Evolutionary conservation across 2,888 invertebrate species (phyloP).

Genomic region (Agrilus mali): DNA sequence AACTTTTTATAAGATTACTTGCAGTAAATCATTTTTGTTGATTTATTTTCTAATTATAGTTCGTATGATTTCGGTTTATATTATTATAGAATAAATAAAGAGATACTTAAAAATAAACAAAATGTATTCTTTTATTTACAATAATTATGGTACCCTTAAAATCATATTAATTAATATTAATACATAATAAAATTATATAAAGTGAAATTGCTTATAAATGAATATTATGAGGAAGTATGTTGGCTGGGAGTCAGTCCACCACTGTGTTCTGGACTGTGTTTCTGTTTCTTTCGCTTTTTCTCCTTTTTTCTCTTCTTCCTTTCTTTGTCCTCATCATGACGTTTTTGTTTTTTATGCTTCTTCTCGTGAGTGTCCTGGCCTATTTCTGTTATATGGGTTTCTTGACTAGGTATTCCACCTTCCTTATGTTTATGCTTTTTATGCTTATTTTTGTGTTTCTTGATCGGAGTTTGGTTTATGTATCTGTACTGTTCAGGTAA

Average conservation of each 20-base stretch:
- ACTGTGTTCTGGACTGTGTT: slow-evolving; percentile 78
- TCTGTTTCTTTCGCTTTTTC: slow-evolving; percentile 89
- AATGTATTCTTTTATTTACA: no score
- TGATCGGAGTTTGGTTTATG: slow-evolving; percentile 81
- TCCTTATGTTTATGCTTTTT: slow-evolving; percentile 91
- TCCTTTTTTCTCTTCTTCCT: slow-evolving; percentile 90
- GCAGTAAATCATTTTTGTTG: no score
- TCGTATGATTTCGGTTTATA: no score
- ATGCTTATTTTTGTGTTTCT: slow-evolving; percentile 91
- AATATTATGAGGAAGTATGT: slow-evolving; percentile 23
- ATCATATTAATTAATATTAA: no score
- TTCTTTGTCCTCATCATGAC: slow-evolving; percentile 88
- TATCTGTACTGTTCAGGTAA: slow-evolving; percentile 91
- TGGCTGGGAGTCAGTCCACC: slow-evolving; percentile 53
- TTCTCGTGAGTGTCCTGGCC: slow-evolving; percentile 79
- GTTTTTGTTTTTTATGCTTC: slow-evolving; percentile 89
- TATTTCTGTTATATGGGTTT: slow-evolving; percentile 52
- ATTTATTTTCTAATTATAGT: no score
- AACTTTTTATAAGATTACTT: no score
- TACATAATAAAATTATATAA: no score
- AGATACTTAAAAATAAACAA: no score
- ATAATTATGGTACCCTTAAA: no score
- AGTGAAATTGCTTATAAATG: no score
- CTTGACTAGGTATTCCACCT: slow-evolving; percentile 64
- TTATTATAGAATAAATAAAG: no score